Evolutionary conservation across 2,888 invertebrate species (phyloP).

Genomic region (Brenthis ino): DNA sequence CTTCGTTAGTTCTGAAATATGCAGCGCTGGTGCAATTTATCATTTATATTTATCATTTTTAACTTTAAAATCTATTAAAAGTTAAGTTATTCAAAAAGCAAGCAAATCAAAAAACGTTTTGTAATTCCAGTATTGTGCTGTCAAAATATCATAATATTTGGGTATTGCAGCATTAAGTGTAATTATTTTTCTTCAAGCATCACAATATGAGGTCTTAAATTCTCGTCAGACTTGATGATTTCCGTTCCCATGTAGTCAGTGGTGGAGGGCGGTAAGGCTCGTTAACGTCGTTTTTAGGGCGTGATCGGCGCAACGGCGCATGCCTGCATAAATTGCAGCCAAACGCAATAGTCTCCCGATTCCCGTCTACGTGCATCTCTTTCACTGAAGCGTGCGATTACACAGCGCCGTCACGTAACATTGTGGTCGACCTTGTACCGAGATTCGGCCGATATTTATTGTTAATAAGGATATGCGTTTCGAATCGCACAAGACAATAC

Average conservation of each 20-base stretch:
- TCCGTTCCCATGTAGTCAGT: conserved; percentile 68
- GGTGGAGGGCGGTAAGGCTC: conserved; percentile 55
- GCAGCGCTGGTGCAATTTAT: conserved; percentile 8
- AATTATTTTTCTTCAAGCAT: conserved; percentile 9
- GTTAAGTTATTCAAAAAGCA: too few relatives aligned
- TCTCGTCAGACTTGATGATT: conserved; percentile 49
- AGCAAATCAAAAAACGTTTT: too few relatives aligned
- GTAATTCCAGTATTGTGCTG: too few relatives aligned
- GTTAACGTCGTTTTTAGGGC: conserved; percentile 77
- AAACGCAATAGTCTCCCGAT: conserved; percentile 56
- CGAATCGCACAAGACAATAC: conserved; percentile 59
- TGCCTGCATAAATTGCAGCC: conserved; percentile 74
- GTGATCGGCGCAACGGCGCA: conserved; percentile 75
- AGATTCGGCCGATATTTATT: conserved; percentile 53
- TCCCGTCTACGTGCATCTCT: conserved; percentile 48
- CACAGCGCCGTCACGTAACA: conserved; percentile 40
- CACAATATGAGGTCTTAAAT: conserved; percentile 33
- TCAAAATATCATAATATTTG: not conserved
- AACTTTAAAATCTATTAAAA: too few relatives aligned
- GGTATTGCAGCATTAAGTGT: not conserved
- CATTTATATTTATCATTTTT: too few relatives aligned
- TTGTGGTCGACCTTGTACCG: conserved; percentile 60
- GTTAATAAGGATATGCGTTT: conserved; percentile 42
- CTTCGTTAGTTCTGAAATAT: conserved; percentile 43
- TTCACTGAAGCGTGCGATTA: conserved; percentile 38